These are phyloP conservation scores for Zonotrichia albicollis DNA, from an alignment of 2,797 vertebrate species.

Conservation along the genomic window DNA sequence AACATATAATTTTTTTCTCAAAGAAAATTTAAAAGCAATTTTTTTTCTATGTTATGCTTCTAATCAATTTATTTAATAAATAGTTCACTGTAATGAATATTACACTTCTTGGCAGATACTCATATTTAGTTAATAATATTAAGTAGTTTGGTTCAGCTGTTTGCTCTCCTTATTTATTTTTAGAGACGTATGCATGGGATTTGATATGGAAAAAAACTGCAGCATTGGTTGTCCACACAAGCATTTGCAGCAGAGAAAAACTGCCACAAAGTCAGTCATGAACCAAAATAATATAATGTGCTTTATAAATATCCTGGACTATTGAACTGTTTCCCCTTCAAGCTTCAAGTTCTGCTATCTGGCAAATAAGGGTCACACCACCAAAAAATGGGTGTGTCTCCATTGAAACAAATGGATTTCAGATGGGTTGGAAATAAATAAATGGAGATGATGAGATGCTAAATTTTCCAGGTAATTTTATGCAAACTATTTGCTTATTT, in stretches of 20 bases:
- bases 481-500: not conserved
- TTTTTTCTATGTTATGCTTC: not conserved
- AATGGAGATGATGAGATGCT: not conserved
- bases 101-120: not conserved
- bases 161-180: not conserved
- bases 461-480: not conserved
- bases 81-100: not conserved
- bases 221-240: not conserved
- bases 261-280: not conserved
- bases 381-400: not conserved
- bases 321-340: not conserved
- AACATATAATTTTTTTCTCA: not conserved
- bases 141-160: not conserved
- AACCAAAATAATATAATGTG: not conserved
- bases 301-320: not conserved
- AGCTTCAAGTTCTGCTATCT: not conserved
- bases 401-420: not conserved
- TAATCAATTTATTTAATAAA: not conserved
- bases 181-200: not conserved
- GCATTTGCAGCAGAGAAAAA: not conserved
- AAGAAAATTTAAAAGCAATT: not conserved
- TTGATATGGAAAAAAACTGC: not conserved
- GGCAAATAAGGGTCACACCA: not conserved
- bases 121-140: not conserved
- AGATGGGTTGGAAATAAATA: not conserved